Percentiles rank a stretch among this genome's conserved stretches.
Evolutionary conservation across 1,140 invertebrate species (phyloP).

Genomic region (Dufourea novaeangliae): DNA sequence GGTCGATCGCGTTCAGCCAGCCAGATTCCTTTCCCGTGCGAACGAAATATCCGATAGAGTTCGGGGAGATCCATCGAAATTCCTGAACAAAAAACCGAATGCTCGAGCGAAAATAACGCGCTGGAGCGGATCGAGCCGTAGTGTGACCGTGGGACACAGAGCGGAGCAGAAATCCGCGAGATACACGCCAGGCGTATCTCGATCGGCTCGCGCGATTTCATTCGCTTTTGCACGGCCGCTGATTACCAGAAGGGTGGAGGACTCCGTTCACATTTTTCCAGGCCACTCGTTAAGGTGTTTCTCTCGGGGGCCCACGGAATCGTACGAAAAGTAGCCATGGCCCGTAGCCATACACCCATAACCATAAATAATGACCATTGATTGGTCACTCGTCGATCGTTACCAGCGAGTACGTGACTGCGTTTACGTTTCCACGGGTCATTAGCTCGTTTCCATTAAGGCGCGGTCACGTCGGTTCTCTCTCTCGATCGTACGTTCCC

Average conservation of each 20-base stretch:
- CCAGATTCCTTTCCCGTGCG: not conserved
- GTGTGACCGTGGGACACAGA: slow-evolving; percentile 27
- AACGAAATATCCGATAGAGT: not conserved
- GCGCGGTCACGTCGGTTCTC: slow-evolving; percentile 66
- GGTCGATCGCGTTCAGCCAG: not conserved
- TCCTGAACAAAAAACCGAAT: slow-evolving; percentile 15
- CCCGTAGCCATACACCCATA: slow-evolving; percentile 54
- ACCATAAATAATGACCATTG: slow-evolving; percentile 75
- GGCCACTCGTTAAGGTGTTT: slow-evolving; percentile 56
- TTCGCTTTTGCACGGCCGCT: not conserved
- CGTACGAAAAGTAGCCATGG: slow-evolving; percentile 60
- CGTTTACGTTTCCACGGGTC: slow-evolving; percentile 77
- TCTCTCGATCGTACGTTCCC: slow-evolving; percentile 58
- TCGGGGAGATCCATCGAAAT: slow-evolving; percentile 15
- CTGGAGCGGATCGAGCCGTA: slow-evolving; percentile 6
- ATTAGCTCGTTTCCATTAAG: slow-evolving; percentile 79
- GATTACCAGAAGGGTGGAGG: no score
- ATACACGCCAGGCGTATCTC: not conserved
- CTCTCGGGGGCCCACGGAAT: slow-evolving; percentile 21
- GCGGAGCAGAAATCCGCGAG: not conserved
- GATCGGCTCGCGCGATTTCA: slow-evolving; percentile 8
- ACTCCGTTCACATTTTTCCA: slow-evolving; percentile 36
- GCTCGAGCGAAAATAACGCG: slow-evolving; percentile 7
- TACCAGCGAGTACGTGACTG: slow-evolving; percentile 76
- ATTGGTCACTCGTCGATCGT: slow-evolving; percentile 78